Conservation (phyloP, 2,888 invertebrate species). For the Oligia fasciuncula region DNA sequence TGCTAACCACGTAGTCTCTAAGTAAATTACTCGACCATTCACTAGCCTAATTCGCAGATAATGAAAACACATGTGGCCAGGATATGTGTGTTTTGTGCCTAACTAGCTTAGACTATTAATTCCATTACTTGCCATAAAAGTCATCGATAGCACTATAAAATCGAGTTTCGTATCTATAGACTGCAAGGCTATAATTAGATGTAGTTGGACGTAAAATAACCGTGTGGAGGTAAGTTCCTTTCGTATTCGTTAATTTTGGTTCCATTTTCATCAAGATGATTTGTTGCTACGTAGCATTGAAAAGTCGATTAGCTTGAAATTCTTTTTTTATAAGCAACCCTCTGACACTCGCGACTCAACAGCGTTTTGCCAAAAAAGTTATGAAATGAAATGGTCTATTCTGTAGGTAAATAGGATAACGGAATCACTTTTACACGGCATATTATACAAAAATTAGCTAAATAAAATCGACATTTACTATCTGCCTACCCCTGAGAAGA, state of each 20-base stretch:
- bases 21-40: slow-evolving; percentile 61
- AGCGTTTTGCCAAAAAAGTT: background rate
- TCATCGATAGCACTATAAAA: slow-evolving; percentile 40
- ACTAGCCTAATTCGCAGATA: slow-evolving; percentile 55
- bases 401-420: no score
- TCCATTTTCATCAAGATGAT: background rate
- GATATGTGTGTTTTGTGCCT: slow-evolving; percentile 50
- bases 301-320: background rate
- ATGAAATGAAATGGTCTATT: no score
- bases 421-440: no score
- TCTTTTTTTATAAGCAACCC: background rate
- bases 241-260: slow-evolving; percentile 17
- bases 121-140: slow-evolving; percentile 51
- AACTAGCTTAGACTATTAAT: slow-evolving; percentile 40
- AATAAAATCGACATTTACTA: no score
- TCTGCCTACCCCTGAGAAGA: no score
- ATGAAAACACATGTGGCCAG: slow-evolving; percentile 62
- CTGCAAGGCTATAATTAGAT: slow-evolving; percentile 57
- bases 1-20: slow-evolving; percentile 55
- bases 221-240: slow-evolving; percentile 39
- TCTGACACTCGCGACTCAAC: background rate
- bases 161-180: slow-evolving; percentile 53
- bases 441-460: no score
- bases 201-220: slow-evolving; percentile 34
- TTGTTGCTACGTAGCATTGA: background rate